Conservation (phyloP, 2,797 vertebrate species). For the Telmatherina bonti region DNA sequence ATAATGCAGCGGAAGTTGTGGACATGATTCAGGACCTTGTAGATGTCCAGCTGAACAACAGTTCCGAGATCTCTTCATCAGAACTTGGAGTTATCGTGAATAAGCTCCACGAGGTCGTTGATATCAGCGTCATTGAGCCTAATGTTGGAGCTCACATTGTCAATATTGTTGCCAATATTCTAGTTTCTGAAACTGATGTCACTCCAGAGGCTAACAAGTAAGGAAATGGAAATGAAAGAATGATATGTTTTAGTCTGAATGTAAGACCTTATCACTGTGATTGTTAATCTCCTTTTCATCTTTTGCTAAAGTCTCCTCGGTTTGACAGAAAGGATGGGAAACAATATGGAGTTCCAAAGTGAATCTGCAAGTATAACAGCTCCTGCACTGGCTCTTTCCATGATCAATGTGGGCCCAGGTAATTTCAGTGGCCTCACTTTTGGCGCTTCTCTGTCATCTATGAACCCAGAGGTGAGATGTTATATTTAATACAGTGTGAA, state of each 20-base stretch:
- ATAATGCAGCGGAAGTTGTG: slow-evolving; percentile 84
- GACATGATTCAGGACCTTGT: slow-evolving; percentile 85
- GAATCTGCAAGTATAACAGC: slow-evolving; percentile 71
- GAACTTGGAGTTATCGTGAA: slow-evolving; percentile 83
- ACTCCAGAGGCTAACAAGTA: slow-evolving; percentile 81
- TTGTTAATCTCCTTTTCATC: slow-evolving; percentile 4
- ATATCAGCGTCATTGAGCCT: slow-evolving; percentile 66
- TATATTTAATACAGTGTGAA: not conserved
- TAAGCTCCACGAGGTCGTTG: slow-evolving; percentile 83
- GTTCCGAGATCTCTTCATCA: slow-evolving; percentile 51
- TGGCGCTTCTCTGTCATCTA: slow-evolving; percentile 68
- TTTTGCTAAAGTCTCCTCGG: slow-evolving; percentile 83
- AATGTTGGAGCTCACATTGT: slow-evolving; percentile 74
- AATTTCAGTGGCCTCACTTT: slow-evolving; percentile 87
- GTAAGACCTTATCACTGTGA: not conserved
- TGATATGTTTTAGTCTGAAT: not conserved
- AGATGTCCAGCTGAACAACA: slow-evolving; percentile 42
- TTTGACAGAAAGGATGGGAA: slow-evolving; percentile 83
- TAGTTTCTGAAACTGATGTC: slow-evolving; percentile 78
- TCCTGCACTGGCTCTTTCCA: slow-evolving; percentile 81
- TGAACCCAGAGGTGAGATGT: slow-evolving; percentile 82
- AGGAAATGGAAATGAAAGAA: slow-evolving; percentile 53
- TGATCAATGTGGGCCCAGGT: slow-evolving; percentile 74
- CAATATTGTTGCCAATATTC: slow-evolving; percentile 79
- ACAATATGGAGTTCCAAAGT: slow-evolving; percentile 82